A percentile compares a stretch with the other conserved stretches of the same genome.
phyloP scores from a whole-genome alignment of 2,888 invertebrate genomes.

The Eremobia ochroleuca region DNA sequence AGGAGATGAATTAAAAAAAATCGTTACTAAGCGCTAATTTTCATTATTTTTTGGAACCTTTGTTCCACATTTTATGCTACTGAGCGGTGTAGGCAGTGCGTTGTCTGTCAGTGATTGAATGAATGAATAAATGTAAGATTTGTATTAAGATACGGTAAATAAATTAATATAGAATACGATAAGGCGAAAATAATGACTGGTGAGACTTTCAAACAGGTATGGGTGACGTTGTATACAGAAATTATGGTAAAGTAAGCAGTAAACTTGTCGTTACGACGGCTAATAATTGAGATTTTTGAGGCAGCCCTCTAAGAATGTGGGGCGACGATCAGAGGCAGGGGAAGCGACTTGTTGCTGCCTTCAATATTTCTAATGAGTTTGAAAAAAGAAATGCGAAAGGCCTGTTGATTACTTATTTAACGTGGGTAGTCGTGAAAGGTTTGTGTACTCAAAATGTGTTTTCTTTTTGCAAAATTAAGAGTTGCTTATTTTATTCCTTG shows the following conservation, averaged over 20 bases:
- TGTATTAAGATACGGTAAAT: too few relatives aligned
- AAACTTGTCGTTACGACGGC: slow-evolving; percentile 10
- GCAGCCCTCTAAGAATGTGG: background rate
- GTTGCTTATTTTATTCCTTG: background rate
- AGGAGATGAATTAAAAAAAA: background rate
- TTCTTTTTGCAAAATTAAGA: background rate
- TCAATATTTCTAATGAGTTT: slow-evolving; percentile 5
- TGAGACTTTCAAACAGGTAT: slow-evolving; percentile 12
- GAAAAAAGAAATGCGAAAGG: slow-evolving; percentile 1
- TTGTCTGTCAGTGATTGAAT: background rate
- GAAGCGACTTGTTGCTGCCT: slow-evolving; percentile 44
- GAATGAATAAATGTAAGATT: background rate
- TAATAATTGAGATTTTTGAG: slow-evolving; percentile 30
- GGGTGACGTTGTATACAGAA: slow-evolving; percentile 4
- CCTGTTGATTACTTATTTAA: slow-evolving; percentile 14
- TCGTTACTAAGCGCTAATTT: background rate
- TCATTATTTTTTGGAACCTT: too few relatives aligned
- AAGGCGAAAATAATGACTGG: too few relatives aligned
- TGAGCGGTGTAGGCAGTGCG: background rate
- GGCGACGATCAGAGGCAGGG: slow-evolving; percentile 8
- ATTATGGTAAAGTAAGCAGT: slow-evolving; percentile 29
- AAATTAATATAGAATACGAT: too few relatives aligned
- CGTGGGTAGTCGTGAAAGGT: background rate
- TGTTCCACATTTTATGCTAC: too few relatives aligned
- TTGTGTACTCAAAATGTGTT: background rate